Base-by-base conservation (phyloP, 2,113 vertebrate species). In the Hypomesus transpacificus region DNA sequence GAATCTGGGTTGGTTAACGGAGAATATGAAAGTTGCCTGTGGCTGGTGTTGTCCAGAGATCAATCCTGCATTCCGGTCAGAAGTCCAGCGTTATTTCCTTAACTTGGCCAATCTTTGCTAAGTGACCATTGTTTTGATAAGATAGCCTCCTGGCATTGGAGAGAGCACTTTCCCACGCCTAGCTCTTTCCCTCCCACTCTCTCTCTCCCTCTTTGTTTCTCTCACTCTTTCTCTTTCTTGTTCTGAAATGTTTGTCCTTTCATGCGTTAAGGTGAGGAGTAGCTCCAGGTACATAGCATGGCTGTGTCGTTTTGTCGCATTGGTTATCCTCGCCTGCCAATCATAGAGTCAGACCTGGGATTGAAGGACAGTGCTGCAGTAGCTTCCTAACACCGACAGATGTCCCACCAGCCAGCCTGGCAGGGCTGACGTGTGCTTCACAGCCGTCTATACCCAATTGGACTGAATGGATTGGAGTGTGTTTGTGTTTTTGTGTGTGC, bases 121-220 rank as follows among this genome's bases (percentile, higher is more conserved):
- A 24, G 58, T 64, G 50, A 68, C 61, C 21, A 39, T 68, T 80
- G 75, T 80, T 80, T 80, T 73, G 28, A 59, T 53, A 74, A 77
- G 79, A 80, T 80, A 80, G 28, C 79, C 64, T 77, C 56, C 50
- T 65, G 63, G 51, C 66, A 63, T 59, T 71, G n/a, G 75, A 56
- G 16, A 16, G 50, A 51, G 57, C 24, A 18, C 63, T 73, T 80
- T 80, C 79, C 79, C 79, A 80, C 75, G 50, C 67, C 66, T 20
- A 71, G 58, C 53, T 69, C 17, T 58, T 9, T 28, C n/a, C 22
- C 24, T 68, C 50, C 7, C 46, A 20, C 39, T 52, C 39, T 53
- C n/a, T 21, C 20, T 22, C 34, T 66, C 64, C 20, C 65, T 46
- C 53, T 69, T 9, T 34, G 13, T 28, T n/a, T 53, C 24, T 68